Evolutionary conservation across 2,888 invertebrate genomes (phyloP).

Genomic region (Drosophila limbata): DNA sequence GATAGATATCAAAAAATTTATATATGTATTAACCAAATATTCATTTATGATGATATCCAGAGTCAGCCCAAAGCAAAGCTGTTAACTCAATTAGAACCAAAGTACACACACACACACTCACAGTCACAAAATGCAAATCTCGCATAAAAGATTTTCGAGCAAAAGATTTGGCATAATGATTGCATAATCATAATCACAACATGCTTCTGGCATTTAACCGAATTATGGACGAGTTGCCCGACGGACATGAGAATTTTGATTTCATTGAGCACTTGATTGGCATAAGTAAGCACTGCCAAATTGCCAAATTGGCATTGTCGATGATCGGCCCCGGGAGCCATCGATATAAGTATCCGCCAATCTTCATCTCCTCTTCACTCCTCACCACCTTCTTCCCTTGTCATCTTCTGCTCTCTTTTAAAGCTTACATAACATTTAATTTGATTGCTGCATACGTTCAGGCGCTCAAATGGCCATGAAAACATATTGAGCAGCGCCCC

Average conservation of each 20-base stretch:
- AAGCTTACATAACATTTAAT: slow-evolving; percentile 78
- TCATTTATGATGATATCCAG: slow-evolving; percentile 36
- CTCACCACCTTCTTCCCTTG: not conserved
- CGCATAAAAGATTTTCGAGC: slow-evolving; percentile 33
- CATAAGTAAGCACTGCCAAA: slow-evolving; percentile 64
- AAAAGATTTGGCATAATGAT: slow-evolving; percentile 65
- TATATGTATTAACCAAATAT: slow-evolving; percentile 37
- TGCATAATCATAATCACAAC: slow-evolving; percentile 65
- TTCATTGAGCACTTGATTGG: slow-evolving; percentile 76
- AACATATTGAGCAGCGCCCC: slow-evolving; percentile 76
- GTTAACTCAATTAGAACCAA: slow-evolving; percentile 69
- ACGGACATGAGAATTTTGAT: slow-evolving; percentile 60
- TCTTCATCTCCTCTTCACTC: not conserved
- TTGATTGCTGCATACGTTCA: slow-evolving; percentile 75
- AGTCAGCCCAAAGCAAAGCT: slow-evolving; percentile 45
- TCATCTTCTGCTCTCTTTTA: slow-evolving; percentile 42
- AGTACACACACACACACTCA: slow-evolving; percentile 7
- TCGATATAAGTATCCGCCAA: slow-evolving; percentile 18
- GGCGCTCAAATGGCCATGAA: slow-evolving; percentile 75
- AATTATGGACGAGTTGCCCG: slow-evolving; percentile 27
- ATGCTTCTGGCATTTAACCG: slow-evolving; percentile 29
- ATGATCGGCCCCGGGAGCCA: slow-evolving; percentile 50
- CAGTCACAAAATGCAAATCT: slow-evolving; percentile 50
- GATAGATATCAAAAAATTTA: slow-evolving; percentile 45
- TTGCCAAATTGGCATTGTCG: slow-evolving; percentile 61